Evolutionary conservation across 30 jellyfish, hydroid and myxozoan genomes (phyloP).

Genomic region (Aurelia sp.): DNA sequence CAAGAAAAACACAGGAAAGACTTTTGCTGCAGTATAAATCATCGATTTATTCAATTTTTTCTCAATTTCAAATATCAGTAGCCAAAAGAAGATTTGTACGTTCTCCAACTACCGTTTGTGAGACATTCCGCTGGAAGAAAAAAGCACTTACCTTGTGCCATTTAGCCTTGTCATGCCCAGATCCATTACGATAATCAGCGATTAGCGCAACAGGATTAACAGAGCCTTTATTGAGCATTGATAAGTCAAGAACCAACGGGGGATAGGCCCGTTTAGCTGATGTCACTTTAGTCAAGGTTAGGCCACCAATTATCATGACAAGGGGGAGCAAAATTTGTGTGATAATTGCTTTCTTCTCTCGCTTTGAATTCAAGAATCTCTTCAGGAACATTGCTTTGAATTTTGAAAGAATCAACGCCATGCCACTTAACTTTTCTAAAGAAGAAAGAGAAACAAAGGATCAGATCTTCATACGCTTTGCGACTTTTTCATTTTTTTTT

Average conservation of each 20-base stretch:
- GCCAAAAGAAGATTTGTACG: no score
- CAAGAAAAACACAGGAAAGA: no score
- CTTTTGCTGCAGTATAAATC: no score
- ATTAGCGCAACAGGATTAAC: slow-evolving; percentile 38
- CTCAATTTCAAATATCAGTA: no score
- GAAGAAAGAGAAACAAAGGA: not conserved
- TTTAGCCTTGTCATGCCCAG: not conserved
- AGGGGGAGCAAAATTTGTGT: slow-evolving; percentile 82
- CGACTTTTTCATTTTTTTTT: no score
- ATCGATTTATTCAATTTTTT: no score
- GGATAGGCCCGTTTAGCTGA: slow-evolving; percentile 62
- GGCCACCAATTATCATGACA: slow-evolving; percentile 65
- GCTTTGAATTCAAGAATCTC: slow-evolving; percentile 68
- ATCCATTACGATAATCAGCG: slow-evolving; percentile 56
- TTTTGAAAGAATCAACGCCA: slow-evolving; percentile 49
- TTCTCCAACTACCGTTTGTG: no score
- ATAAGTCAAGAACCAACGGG: slow-evolving; percentile 51
- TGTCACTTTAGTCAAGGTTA: slow-evolving; percentile 32
- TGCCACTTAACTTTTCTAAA: slow-evolving; percentile 69
- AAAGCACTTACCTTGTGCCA: slow-evolving; percentile 22
- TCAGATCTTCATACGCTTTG: no score
- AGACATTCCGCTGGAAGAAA: no score
- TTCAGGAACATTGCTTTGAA: slow-evolving; percentile 78
- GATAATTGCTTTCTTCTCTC: slow-evolving; percentile 74
- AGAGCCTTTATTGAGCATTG: slow-evolving; percentile 55